Base-by-base conservation (phyloP, 1,140 invertebrate genomes). In the Camponotus floridanus region DNA sequence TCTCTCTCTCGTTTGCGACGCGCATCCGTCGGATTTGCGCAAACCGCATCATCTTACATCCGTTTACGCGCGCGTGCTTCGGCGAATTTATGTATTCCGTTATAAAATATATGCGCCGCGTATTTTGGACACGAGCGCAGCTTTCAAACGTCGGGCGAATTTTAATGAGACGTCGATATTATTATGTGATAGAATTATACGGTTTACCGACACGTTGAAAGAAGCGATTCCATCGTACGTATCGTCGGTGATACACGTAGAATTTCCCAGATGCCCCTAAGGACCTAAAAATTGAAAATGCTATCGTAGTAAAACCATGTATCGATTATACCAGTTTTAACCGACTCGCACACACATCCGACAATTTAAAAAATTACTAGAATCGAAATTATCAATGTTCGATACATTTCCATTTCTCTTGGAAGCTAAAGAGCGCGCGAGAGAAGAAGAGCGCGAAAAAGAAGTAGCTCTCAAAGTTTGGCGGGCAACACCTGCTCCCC, bases 141-240 rank as follows among this genome's bases (percentile, higher is more conserved):
- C 62, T 51, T 79, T 67, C 33, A 68, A 79, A 70, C 76, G 76
- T 80, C 13, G 1, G 5, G 13, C 55, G 76, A 79, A 68, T 79
- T 55, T 48, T 79, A 79, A 78, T 64, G 39, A 64, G 59, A 45
- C 57, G 8, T 15, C 57, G 39, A 42, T 76, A 65, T 65, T 65
- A 48, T n/a, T n/a, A 80, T 55, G 26, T n/a, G 18, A 78, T 26
- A 15, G 36, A 55, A 68, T 79, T 51, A 51, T 18, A 51, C 15
- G 15, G 11, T 45, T 26, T 45, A 48, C 13, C 3, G 11, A 51
- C 15, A 18, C 48, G 48, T 51, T 51, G 7, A 36, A 31, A 39
- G 48, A 45, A n/a, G 6, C 11, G 7, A 64, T 5, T n/a, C 26
- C 26, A 26, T 26, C 3, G 64, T 45, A 26, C 13, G 18, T 33